phyloP scores from a whole-genome alignment of 2,888 invertebrate species.

The Erebia palarica region DNA sequence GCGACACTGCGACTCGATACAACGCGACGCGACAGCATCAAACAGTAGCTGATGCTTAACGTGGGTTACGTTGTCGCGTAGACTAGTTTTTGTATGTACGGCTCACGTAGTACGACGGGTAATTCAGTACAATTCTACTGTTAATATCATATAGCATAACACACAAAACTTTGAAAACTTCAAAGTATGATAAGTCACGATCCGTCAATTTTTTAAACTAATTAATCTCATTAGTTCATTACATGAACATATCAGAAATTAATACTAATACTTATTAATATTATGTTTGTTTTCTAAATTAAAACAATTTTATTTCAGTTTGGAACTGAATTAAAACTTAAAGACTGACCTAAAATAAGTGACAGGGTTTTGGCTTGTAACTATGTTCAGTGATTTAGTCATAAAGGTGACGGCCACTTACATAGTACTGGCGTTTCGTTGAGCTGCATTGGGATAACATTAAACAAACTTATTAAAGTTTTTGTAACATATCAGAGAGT shows the following conservation, averaged over 20 bases:
- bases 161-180: no score
- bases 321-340: slow-evolving; percentile 18
- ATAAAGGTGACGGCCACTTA: slow-evolving; percentile 9
- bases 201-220: background rate
- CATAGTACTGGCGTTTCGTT: background rate
- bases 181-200: no score
- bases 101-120: no score
- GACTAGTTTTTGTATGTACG: no score
- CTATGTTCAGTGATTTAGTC: slow-evolving; percentile 15
- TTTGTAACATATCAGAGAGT: background rate
- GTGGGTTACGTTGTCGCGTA: no score
- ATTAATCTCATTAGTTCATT: background rate
- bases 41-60: no score
- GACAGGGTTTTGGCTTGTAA: slow-evolving; percentile 12
- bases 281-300: background rate
- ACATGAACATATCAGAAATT: slow-evolving; percentile 3
- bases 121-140: no score
- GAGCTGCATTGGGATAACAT: background rate
- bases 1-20: no score
- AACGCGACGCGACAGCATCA: no score
- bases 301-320: slow-evolving; percentile 19
- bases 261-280: background rate
- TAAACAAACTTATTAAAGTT: background rate
- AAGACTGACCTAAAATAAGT: slow-evolving; percentile 22
- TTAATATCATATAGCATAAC: no score